Conservation (phyloP, 2,797 vertebrate genomes). For the Ibycter americanus region DNA sequence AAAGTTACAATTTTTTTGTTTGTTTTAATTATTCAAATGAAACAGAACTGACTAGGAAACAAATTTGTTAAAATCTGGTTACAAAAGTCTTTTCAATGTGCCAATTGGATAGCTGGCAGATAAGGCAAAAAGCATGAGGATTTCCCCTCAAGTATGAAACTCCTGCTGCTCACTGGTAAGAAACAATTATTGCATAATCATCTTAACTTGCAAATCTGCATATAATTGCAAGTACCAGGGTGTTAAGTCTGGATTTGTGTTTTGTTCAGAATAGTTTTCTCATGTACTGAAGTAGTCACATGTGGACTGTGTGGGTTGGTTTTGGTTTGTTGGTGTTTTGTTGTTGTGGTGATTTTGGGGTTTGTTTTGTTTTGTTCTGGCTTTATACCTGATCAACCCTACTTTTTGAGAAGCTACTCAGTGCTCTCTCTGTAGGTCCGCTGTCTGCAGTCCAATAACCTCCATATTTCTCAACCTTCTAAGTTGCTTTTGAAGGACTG, state of each 20-base stretch:
- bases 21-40: background rate
- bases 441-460: background rate
- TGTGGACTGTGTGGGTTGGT: background rate
- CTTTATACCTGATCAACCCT: background rate
- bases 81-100: background rate
- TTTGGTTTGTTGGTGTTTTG: background rate
- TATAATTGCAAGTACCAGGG: background rate
- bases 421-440: background rate
- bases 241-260: background rate
- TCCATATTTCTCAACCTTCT: background rate
- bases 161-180: background rate
- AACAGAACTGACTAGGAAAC: background rate
- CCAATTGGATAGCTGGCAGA: background rate
- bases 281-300: background rate
- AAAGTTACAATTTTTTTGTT: background rate
- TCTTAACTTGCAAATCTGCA: background rate
- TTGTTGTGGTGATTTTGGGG: background rate
- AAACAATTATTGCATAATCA: background rate
- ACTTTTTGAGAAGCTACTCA: background rate
- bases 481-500: background rate
- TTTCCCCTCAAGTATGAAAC: background rate
- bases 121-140: background rate
- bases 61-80: background rate
- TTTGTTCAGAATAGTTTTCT: background rate
- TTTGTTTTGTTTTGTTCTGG: background rate